A percentile compares a stretch with the other conserved stretches of the same genome.
These are phyloP conservation scores for Ecliptopera silaceata DNA, from an alignment of 2,888 invertebrate species.

Conservation along the genomic window DNA sequence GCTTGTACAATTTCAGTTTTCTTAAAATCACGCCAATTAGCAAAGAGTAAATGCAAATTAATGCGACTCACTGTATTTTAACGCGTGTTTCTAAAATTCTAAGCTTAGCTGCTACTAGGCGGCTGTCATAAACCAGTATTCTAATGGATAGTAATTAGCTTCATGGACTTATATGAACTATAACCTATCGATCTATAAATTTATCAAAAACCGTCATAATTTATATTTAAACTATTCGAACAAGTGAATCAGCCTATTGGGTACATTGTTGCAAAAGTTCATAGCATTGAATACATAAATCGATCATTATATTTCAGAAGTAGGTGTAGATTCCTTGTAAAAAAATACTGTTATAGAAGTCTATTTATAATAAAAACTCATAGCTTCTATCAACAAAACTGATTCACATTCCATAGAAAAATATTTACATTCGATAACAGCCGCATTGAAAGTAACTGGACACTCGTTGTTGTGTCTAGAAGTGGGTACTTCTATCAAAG, in stretches of 20 bases:
- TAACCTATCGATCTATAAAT: neutral
- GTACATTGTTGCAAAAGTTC: too few relatives aligned
- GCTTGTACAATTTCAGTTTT: conserved; percentile 3
- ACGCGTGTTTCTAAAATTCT: conserved; percentile 26
- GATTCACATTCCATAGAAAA: conserved; percentile 30
- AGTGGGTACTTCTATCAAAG: conserved; percentile 29
- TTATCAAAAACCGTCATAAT: neutral
- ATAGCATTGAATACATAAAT: neutral
- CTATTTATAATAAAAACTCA: conserved; percentile 1
- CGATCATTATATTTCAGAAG: neutral
- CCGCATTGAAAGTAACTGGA: conserved; percentile 18
- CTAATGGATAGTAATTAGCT: conserved; percentile 3
- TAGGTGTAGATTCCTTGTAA: neutral
- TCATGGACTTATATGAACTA: neutral
- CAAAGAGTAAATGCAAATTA: conserved; percentile 36
- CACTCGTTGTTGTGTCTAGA: conserved; percentile 32
- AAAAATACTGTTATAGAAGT: neutral
- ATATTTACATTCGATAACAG: conserved; percentile 41
- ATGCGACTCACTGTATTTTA: conserved; percentile 31
- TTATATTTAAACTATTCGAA: too few relatives aligned
- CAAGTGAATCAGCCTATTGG: too few relatives aligned
- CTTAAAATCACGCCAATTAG: conserved; percentile 32
- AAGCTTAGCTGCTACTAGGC: conserved; percentile 8
- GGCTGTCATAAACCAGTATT: conserved; percentile 1
- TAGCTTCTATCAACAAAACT: conserved; percentile 9